Evolutionary conservation across 2,113 vertebrate species (phyloP).

Genomic region (Corythoichthys haematopterus): DNA sequence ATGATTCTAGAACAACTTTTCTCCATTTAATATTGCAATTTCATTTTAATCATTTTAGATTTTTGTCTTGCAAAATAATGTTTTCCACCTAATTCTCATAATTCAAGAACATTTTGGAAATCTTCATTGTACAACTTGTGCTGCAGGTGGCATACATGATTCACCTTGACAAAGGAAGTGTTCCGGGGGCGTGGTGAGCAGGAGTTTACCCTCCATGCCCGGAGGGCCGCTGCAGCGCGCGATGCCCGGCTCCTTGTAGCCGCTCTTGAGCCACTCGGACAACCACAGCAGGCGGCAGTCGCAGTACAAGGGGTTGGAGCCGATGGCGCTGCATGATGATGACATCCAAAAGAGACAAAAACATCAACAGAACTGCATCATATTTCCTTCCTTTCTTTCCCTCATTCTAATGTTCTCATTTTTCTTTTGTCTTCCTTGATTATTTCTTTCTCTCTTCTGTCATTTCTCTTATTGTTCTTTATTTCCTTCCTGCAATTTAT

Average conservation of each 20-base stretch:
- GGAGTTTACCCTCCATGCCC: constrained; percentile 90
- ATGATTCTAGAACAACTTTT: not conserved
- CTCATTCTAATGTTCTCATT: not conserved
- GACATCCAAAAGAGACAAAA: not conserved
- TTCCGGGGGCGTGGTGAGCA: constrained; percentile 93
- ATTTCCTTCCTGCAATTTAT: not conserved
- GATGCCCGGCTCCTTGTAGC: constrained; percentile 96
- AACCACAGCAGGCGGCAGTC: constrained; percentile 95
- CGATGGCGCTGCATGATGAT: constrained; percentile 76
- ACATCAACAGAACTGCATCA: not conserved
- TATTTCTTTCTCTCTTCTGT: not conserved
- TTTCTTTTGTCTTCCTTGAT: not conserved
- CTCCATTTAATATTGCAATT: not conserved
- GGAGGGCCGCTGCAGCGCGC: constrained; percentile 87
- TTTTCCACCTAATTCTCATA: no score
- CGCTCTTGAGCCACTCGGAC: constrained; percentile 95
- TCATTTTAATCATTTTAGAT: not conserved
- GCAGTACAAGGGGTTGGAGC: constrained; percentile 93
- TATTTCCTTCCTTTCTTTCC: not conserved
- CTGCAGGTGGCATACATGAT: not conserved
- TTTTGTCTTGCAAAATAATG: not conserved
- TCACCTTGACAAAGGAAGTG: constrained; percentile 86
- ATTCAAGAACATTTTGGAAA: no score
- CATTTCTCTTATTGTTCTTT: not conserved
- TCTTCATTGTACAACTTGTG: not conserved